Evolutionary conservation across 1,140 invertebrate species (phyloP), one percentile per base, ranked within the genome.

Genomic region (Aphelenchoides besseyi): DNA sequence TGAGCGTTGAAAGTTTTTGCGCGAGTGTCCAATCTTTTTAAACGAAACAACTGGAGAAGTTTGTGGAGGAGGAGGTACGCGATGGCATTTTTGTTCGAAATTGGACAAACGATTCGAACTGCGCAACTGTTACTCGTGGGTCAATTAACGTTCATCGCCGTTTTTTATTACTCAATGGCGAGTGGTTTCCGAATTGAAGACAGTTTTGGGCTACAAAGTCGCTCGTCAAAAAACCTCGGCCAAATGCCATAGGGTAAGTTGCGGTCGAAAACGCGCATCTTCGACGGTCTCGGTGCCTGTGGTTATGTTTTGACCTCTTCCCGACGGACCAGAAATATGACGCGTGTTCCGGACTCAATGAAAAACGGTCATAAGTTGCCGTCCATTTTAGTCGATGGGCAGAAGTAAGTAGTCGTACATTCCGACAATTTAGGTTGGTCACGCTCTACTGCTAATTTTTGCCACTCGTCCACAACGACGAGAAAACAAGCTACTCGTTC

Each of bases 361-460:
- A 48, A 48, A 12, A 23, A 12, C 12, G 12, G 41, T 48, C 41
- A 48, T 48, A 48, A 48, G 41, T 48, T 48, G 41, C 41, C 41
- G 41, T 48, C 41, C 41, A 48, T 16, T 48, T 48, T 23, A 23
- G 12, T 16, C 41, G 41, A 48, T 48, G 41, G 12, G 12, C 41
- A 23, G 41, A n/a, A n/a, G n/a, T n/a, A n/a, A n/a, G n/a, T n/a
- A n/a, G n/a, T 12, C 41, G 41, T 12, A 23, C 41, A 48, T 48
- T 48, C 41, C 41, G 12, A 23, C 12, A 48, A 48, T 12, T 48
- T 23, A 48, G 23, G 41, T 48, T 48, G 41, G 41, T 16, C 41
- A 48, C 41, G 41, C 41, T 48, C 41, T 48, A n/a, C n/a, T n/a
- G 41, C 41, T 48, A 48, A 48, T 48, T 48, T 23, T 48, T 23